A percentile compares a stretch with the other conserved stretches of the same genome.
Conservation (phyloP, 2,797 vertebrate genomes). For the Eulemur coronatus region DNA sequence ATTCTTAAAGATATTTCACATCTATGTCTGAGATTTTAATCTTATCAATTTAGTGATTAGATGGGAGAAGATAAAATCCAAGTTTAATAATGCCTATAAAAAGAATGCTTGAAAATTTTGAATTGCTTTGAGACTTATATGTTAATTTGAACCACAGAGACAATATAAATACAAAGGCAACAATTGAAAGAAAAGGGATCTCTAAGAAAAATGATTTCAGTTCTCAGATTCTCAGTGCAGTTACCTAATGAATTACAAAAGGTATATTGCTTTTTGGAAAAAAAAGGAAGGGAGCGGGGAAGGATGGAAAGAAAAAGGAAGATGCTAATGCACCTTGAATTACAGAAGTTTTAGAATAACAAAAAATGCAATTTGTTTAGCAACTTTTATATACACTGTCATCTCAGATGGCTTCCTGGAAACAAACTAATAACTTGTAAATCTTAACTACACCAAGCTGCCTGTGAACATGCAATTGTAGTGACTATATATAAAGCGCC, state of each 20-base stretch:
- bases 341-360: not conserved
- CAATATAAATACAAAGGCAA: constrained; percentile 43
- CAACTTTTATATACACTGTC: constrained; percentile 25
- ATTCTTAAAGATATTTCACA: not conserved
- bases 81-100: constrained; percentile 6
- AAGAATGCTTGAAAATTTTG: constrained; percentile 3
- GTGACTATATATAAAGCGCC: not conserved
- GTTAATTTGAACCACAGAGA: constrained; percentile 9
- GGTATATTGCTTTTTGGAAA: not conserved
- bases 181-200: not conserved
- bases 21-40: not conserved
- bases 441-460: constrained; percentile 64
- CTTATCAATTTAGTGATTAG: not conserved
- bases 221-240: not conserved
- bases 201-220: constrained; percentile 14
- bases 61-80: constrained; percentile 2
- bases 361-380: constrained; percentile 54
- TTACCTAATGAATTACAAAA: constrained; percentile 6
- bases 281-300: accelerated
- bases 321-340: not conserved
- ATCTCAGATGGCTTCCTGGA: constrained; percentile 38
- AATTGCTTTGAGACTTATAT: constrained; percentile 25
- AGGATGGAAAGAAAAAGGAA: not conserved
- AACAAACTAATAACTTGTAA: constrained; percentile 58
- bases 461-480: constrained; percentile 7